Conservation (phyloP, 2,797 vertebrate genomes). For the Enteromius thamalakanensis region DNA sequence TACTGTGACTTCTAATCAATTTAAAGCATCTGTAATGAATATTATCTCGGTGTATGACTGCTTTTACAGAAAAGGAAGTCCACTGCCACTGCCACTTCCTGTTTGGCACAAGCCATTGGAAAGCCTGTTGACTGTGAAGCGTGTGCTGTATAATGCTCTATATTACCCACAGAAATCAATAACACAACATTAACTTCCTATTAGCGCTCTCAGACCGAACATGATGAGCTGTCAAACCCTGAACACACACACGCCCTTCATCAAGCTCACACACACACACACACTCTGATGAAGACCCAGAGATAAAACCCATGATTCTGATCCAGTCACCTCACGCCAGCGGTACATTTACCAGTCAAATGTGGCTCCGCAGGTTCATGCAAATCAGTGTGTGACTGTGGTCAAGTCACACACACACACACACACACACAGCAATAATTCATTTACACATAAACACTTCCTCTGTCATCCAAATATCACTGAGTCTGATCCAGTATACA, state of each 20-base stretch:
- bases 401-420: not conserved
- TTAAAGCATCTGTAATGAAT: not conserved
- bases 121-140: conserved; percentile 25
- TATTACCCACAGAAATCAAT: conserved; percentile 28
- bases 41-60: not conserved
- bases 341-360: conserved; percentile 35
- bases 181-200: conserved; percentile 24
- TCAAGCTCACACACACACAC: not conserved
- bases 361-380: not conserved
- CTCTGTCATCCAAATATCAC: not conserved
- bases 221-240: not conserved
- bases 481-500: not conserved
- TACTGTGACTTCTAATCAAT: not conserved
- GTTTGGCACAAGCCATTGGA: conserved; percentile 37
- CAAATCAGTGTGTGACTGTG: not conserved
- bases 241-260: not conserved
- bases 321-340: not conserved
- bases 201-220: not conserved
- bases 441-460: not conserved
- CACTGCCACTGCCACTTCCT: conserved; percentile 45
- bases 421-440: not conserved
- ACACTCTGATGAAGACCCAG: not conserved
- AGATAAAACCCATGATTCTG: not conserved
- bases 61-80: conserved; percentile 48
- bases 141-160: conserved; percentile 6